These are phyloP conservation scores for Drosophila insularis DNA, from an alignment of 1,140 invertebrate genomes.

Conservation along the genomic window DNA sequence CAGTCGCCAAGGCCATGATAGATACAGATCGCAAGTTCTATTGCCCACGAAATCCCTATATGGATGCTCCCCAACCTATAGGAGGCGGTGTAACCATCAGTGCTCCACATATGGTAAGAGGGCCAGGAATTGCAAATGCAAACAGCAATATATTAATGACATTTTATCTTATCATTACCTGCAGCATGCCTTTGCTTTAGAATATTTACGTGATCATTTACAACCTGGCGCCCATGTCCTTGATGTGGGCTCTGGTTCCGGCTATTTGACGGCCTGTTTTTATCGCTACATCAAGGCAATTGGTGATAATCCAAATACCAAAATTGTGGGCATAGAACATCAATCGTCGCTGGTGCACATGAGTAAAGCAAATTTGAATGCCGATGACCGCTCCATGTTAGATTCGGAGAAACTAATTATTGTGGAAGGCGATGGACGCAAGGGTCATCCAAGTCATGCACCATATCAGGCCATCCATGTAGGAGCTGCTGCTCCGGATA, in stretches of 20 bases:
- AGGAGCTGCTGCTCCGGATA: conserved; percentile 92
- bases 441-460: conserved; percentile 88
- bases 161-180: neutral
- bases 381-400: conserved; percentile 88
- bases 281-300: conserved; percentile 82
- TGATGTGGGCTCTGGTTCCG: conserved; percentile 98
- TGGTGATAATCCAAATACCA: conserved; percentile 86
- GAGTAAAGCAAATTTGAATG: conserved; percentile 90
- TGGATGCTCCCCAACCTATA: conserved; percentile 94
- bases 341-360: conserved; percentile 92
- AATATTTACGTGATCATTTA: conserved; percentile 93
- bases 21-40: conserved; percentile 92
- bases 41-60: conserved; percentile 87
- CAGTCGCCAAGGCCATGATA: conserved; percentile 92
- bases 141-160: neutral
- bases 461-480: conserved; percentile 89
- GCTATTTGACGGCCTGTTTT: conserved; percentile 98
- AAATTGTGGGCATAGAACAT: conserved; percentile 94
- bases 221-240: conserved; percentile 90
- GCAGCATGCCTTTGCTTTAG: conserved; percentile 96
- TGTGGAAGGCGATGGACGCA: conserved; percentile 92
- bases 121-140: neutral
- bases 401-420: conserved; percentile 87
- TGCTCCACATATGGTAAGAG: conserved; percentile 97
- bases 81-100: conserved; percentile 97